These are phyloP conservation scores for Gobiocypris rarus DNA, from an alignment of 2,113 vertebrate species.

Conservation along the genomic window DNA sequence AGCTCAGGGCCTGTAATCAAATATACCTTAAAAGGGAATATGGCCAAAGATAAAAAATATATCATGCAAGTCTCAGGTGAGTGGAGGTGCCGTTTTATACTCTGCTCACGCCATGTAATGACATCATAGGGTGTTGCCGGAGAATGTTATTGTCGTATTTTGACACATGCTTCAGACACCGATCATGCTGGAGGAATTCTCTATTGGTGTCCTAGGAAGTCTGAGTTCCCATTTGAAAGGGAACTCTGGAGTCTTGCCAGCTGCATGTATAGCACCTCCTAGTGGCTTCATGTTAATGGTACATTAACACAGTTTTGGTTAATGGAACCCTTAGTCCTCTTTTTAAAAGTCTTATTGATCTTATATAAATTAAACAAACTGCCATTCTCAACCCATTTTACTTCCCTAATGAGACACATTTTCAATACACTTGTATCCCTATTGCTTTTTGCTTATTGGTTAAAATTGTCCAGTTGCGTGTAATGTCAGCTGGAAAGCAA, in stretches of 20 bases:
- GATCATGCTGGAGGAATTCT: too few species aligned
- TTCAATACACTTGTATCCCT: neutral
- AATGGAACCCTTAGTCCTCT: neutral
- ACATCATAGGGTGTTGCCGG: too few species aligned
- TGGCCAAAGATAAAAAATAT: too few species aligned
- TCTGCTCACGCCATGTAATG: too few species aligned
- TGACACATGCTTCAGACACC: too few species aligned
- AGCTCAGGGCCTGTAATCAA: too few species aligned
- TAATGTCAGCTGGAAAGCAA: neutral
- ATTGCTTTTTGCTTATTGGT: neutral
- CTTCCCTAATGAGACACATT: neutral
- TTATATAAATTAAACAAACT: neutral
- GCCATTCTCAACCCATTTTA: neutral
- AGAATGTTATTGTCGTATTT: too few species aligned
- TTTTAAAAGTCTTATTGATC: neutral
- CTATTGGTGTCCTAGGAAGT: too few species aligned
- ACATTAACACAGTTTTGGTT: neutral
- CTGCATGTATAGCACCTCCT: slow-evolving; percentile 34
- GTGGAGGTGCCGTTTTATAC: too few species aligned
- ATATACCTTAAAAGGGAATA: too few species aligned
- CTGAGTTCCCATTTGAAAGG: too few species aligned
- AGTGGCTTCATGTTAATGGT: slow-evolving; percentile 6
- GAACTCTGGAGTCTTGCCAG: slow-evolving; percentile 25
- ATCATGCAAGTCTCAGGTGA: too few species aligned
- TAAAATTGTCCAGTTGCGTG: neutral